A percentile compares a stretch with the other conserved stretches of the same genome.
phyloP scores from a whole-genome alignment of 2,797 vertebrate species.

The Allobates femoralis region DNA sequence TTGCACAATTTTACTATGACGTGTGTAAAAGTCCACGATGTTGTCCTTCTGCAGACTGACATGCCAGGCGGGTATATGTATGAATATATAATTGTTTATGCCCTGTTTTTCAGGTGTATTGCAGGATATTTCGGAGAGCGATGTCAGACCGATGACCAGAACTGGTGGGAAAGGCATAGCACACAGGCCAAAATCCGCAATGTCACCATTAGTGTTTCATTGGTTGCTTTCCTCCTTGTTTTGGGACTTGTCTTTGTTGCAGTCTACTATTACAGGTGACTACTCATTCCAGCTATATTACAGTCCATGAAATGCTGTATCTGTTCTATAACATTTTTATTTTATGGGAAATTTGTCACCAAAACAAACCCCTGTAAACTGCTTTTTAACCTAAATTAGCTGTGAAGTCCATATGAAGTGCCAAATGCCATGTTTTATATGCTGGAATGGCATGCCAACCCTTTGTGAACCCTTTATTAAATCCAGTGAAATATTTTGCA shows the following conservation, averaged over 20 bases:
- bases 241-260: conserved; percentile 76
- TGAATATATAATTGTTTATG: not conserved
- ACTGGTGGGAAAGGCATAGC: conserved; percentile 87
- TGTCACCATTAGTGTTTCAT: conserved; percentile 72
- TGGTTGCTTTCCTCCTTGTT: conserved; percentile 75
- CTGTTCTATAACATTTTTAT: not conserved
- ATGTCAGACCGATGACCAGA: conserved; percentile 89
- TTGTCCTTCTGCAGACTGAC: too few relatives aligned
- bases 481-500: conserved; percentile 3
- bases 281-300: not conserved
- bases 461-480: not conserved
- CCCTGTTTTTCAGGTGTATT: conserved; percentile 77
- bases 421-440: not conserved
- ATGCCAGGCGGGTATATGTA: not conserved
- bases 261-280: conserved; percentile 82
- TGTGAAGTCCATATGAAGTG: not conserved
- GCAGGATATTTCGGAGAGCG: conserved; percentile 87
- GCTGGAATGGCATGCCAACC: not conserved
- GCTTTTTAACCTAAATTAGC: not conserved
- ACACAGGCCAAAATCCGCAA: conserved; percentile 78
- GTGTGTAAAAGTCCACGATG: not conserved
- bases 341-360: not conserved
- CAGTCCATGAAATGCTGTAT: not conserved
- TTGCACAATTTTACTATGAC: not conserved
- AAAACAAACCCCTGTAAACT: not conserved